Base-by-base conservation (phyloP, 2,888 invertebrate genomes). In the Oligia strigilis region DNA sequence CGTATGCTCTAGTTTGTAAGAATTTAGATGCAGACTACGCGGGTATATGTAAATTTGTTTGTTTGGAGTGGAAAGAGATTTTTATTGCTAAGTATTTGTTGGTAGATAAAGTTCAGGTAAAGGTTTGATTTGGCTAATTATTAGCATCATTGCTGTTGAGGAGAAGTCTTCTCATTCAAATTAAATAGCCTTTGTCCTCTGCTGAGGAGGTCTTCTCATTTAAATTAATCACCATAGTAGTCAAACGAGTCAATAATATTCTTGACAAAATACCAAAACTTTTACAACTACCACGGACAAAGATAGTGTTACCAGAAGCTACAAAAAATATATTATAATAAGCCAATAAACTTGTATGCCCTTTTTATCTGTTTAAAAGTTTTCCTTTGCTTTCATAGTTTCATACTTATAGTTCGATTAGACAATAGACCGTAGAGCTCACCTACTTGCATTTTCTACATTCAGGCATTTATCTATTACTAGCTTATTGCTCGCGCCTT, bases 1-100 rank as follows among this genome's bases (percentile, higher is more conserved):
- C 77, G 78, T 69, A 80, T 72, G 80, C 52, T 74, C 81, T 70
- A 85, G 70, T 88, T 88, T 78, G 72, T 83, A 69, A 66, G 75
- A 80, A 75, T 78, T 81, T 65, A 77, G 29, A 75, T 75, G 19
- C 70, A 67, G 36, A 52, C 52, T 62, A 58, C 69, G 70, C 46
- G 73, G 77, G 29, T 29, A 29, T n/a, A 60, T 36, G 58, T 67
- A 64, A 58, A 36, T 66, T 64, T 81, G 80, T 77, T 80, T 84
- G 65, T 72, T 75, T 77, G 58, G 14, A 71, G n/a, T 49, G 29
- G n/a, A 3, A 69, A 55, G 14, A 14, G 19, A 49, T 43, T 78
- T 83, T 49, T 55, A 66, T 81, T 62, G 36, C 17, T 40, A 19
- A 1, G 36, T 60, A 58, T 58, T 64, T 64, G 9, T 4, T 46